Conservation (phyloP, 2,797 vertebrate genomes). For the Pangasius macronema region DNA sequence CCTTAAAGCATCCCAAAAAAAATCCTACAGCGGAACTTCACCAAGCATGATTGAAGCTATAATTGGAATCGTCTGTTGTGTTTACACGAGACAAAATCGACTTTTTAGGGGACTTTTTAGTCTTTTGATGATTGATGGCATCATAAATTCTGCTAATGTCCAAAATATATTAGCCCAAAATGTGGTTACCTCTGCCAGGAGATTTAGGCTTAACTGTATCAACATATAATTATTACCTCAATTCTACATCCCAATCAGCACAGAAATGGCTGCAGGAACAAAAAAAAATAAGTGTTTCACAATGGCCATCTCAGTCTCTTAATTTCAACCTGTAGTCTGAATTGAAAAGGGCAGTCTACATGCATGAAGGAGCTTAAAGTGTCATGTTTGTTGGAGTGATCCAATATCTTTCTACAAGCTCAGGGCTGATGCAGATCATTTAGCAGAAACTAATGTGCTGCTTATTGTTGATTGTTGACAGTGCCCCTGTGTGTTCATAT, state of each 20-base stretch:
- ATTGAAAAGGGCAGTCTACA: background rate
- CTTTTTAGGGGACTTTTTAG: background rate
- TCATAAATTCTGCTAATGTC: no score
- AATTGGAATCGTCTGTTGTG: background rate
- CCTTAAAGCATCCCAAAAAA: slow-evolving; percentile 24
- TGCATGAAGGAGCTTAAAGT: background rate
- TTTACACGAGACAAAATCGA: background rate
- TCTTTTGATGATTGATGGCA: background rate
- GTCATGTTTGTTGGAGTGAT: background rate
- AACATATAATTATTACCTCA: background rate
- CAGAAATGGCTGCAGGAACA: background rate
- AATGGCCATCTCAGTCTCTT: background rate
- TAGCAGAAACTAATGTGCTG: background rate
- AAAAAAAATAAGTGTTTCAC: background rate
- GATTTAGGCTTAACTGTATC: background rate
- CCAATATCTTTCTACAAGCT: background rate
- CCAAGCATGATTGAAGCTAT: slow-evolving; percentile 19
- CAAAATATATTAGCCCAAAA: background rate
- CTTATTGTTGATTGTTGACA: background rate
- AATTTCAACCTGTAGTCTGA: background rate
- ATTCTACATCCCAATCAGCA: background rate
- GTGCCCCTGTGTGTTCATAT: background rate
- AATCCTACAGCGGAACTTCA: background rate
- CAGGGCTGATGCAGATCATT: background rate
- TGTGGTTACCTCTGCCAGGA: background rate